A percentile compares a stretch with the other conserved stretches of the same genome.
phyloP scores from a whole-genome alignment of 2,113 vertebrate species.

The Hippocampus abdominalis region DNA sequence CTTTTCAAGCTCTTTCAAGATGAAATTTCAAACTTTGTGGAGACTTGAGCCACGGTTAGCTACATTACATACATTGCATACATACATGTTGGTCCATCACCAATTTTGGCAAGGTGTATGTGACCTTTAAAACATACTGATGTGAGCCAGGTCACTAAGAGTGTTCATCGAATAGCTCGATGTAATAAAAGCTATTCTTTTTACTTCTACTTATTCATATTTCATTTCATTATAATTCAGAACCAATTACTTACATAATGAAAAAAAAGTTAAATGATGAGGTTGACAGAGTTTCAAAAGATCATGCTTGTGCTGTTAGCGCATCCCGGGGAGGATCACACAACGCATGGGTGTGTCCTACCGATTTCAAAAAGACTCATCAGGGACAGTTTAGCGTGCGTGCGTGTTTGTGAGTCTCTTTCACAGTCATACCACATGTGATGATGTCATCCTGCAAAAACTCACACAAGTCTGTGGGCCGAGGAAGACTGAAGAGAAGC shows the following conservation, averaged over 20 bases:
- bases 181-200: too few species aligned
- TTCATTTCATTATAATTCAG: too few species aligned
- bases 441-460: conserved; percentile 35
- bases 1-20: background rate
- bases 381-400: conserved; percentile 14
- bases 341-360: background rate
- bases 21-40: background rate
- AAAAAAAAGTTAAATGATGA: background rate
- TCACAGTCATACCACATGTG: conserved; percentile 26
- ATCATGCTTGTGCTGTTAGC: background rate
- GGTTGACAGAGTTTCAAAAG: background rate
- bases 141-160: background rate
- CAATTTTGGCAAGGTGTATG: background rate
- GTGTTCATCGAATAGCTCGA: background rate
- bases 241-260: too few species aligned
- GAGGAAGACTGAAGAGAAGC: conserved; percentile 12
- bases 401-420: background rate
- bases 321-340: conserved; percentile 1
- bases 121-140: too few species aligned
- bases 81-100: background rate
- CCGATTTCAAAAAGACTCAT: conserved; percentile 7
- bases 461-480: conserved; percentile 27
- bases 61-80: background rate
- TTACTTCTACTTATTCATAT: background rate
- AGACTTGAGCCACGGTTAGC: background rate